Percentiles rank a stretch among this genome's conserved stretches.
These are phyloP conservation scores for Gonatopus flavifemur DNA, from an alignment of 1,140 invertebrate genomes.

Conservation along the genomic window DNA sequence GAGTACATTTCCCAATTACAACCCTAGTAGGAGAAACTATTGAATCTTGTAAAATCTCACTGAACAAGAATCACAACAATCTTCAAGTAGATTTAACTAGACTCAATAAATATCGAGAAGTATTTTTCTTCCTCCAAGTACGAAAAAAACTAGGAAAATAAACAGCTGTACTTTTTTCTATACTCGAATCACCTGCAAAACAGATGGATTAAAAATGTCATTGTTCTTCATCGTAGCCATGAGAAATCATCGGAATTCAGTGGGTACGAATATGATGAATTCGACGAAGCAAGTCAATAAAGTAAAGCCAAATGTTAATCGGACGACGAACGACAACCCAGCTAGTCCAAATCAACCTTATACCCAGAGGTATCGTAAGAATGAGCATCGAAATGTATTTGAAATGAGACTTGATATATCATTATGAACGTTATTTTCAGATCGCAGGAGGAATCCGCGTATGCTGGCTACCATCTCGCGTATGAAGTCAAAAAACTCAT, in stretches of 20 bases:
- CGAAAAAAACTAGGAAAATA: too few relatives aligned
- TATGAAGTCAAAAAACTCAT: slow-evolving; percentile 99
- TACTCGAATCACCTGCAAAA: slow-evolving; percentile 1
- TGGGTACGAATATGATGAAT: slow-evolving; percentile 65
- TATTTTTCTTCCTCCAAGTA: too few relatives aligned
- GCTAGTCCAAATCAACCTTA: slow-evolving; percentile 55
- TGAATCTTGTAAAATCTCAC: too few relatives aligned
- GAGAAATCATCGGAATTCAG: slow-evolving; percentile 72
- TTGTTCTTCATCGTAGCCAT: slow-evolving; percentile 44
- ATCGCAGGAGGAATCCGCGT: slow-evolving; percentile 84
- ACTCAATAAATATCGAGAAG: too few relatives aligned
- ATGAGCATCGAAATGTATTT: slow-evolving; percentile 3
- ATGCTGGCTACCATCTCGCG: slow-evolving; percentile 96
- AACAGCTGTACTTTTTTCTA: background rate
- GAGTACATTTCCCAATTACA: too few relatives aligned
- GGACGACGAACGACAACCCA: slow-evolving; percentile 66
- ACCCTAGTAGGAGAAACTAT: too few relatives aligned
- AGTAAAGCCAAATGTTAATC: slow-evolving; percentile 80
- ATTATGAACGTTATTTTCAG: slow-evolving; percentile 73
- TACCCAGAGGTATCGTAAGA: slow-evolving; percentile 49
- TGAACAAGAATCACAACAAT: too few relatives aligned
- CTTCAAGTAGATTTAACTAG: too few relatives aligned
- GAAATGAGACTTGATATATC: too few relatives aligned
- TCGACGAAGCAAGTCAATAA: slow-evolving; percentile 79
- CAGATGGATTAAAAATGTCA: background rate